Base-by-base conservation (phyloP, 2,113 vertebrate species). In the Tragelaphus imberbis region DNA sequence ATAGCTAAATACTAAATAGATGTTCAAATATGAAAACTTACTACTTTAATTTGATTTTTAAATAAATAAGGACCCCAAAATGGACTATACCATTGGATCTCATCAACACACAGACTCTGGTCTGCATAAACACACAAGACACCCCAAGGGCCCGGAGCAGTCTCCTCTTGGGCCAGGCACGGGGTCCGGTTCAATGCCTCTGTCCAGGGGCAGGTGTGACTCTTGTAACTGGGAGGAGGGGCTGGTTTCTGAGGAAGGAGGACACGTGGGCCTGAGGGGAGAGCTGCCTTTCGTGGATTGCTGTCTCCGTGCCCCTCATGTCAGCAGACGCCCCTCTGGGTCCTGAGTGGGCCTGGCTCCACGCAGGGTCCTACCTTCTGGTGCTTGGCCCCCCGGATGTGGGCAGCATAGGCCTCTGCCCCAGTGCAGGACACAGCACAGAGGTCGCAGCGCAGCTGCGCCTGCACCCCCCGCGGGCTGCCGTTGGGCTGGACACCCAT, bases 351-450 rank as follows among this genome's bases (percentile, higher is more conserved):
- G 82, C 58, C 21, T 19, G 12, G 65, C 30, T 65, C 51, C 8
- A 2, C 2, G 56, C 2, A 9, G 81, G 23, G 6, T 58, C 90
- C 12, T 94, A 98, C 99, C 99, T 99, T 99, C 98, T 98, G 98
- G 96, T 98, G 99, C 98, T 99, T 99, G 94, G 99, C 98, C 16
- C 99, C 99, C 61, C 97, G 97, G 90, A 99, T 98, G 63, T 97
- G 99, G 0, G 99, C 99, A 0, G 81, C 92, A 0, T 99, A 99
- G 0, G 99, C 99, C 1, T 99, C 99, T 5, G 99, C 98, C 51
- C 99, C 99, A 0, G 99, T 97, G 96, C 99, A 99, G 40, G 99
- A 99, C 49, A 99, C 98, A 0, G 98, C 99, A 44, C 99, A 99
- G 71, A 99, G 98, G 97, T 98, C 98, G 25, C 99, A 99, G 40